Evolutionary conservation across 2,888 invertebrate genomes (phyloP).

Genomic region (Melangyna quadrimaculata): DNA sequence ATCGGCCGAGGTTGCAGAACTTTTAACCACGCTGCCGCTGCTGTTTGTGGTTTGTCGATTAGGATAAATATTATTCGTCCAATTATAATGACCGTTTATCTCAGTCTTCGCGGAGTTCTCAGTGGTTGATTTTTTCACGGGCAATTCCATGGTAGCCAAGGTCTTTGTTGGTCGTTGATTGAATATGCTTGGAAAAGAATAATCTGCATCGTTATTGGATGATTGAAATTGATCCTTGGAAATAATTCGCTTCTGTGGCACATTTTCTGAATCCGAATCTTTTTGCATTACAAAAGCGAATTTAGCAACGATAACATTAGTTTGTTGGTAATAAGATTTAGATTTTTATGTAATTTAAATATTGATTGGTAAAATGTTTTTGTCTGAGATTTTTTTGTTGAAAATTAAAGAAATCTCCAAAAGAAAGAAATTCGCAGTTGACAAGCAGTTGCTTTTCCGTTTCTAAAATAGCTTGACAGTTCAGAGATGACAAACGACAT

Average conservation of each 20-base stretch:
- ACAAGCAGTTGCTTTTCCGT: constrained; percentile 1
- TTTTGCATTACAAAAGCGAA: constrained; percentile 63
- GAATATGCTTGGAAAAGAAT: constrained; percentile 1
- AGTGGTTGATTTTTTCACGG: constrained; percentile 1
- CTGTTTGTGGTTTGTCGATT: constrained; percentile 14
- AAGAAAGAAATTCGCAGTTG: constrained; percentile 6
- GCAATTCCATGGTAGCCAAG: constrained; percentile 34
- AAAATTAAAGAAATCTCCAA: not conserved
- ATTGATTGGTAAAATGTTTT: not conserved
- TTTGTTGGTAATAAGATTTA: not conserved
- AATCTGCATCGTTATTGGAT: constrained; percentile 27
- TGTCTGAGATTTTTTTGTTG: not conserved
- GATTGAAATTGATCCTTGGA: constrained; percentile 30
- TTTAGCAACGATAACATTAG: constrained; percentile 14
- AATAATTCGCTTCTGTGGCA: constrained; percentile 57
- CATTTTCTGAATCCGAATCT: constrained; percentile 64
- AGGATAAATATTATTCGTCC: constrained; percentile 29
- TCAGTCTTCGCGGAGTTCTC: constrained; percentile 31
- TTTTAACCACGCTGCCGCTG: not conserved
- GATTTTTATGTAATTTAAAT: not conserved
- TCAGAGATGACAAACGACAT: not conserved
- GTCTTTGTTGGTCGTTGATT: constrained; percentile 2
- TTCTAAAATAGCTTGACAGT: constrained; percentile 3
- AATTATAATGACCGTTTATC: constrained; percentile 41
- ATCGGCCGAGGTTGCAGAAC: not conserved